Evolutionary conservation across 2,888 invertebrate genomes (phyloP), one percentile per base, ranked within the genome.

Genomic region (Meliscaeva auricollis): DNA sequence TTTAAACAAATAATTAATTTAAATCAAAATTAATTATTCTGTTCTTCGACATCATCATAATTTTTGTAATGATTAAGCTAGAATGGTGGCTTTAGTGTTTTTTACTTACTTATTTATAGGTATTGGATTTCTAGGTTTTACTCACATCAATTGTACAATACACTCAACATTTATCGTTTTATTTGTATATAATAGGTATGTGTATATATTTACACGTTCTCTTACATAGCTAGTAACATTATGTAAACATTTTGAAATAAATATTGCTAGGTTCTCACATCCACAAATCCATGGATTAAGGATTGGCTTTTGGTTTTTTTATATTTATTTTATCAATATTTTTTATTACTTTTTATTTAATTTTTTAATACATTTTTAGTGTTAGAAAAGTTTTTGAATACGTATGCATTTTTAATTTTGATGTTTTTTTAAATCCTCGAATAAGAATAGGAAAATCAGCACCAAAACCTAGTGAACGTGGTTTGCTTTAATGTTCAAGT

Each of bases 151-250:
- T 74, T 83, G 74, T 84, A 79, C 83, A 79, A 75, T 68, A 84
- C 84, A 84, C 76, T 76, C 52, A 84, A 84, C 84, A 84, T 84
- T 84, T 68, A 84, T 80, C 72, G 79, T 66, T 80, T 84, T 46
- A 60, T 72, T 79, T 79, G 66, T 84, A 76, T 79, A 84, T 35
- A 15, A 17, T 84, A 75, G 79, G 62, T 79, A 54, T 66, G 66
- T 80, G 70, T 84, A 84, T 84, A 84, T 84, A 84, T 84, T 68
- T 84, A 84, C 84, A 84, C 80, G 70, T 68, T 79, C 22, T 44
- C 84, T 84, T 84, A 84, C 84, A 84, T 84, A 84, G 80, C 84
- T 84, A 84, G 32, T 84, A 80, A 84, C 84, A 84, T 80, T 80
- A 84, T 84, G 84, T 84, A 80, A 75, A 84, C 46, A 9, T 38